Percentiles rank a stretch among this genome's conserved stretches.
Evolutionary conservation across 2,113 vertebrate species (phyloP).

Genomic region (Actinemys pallida): DNA sequence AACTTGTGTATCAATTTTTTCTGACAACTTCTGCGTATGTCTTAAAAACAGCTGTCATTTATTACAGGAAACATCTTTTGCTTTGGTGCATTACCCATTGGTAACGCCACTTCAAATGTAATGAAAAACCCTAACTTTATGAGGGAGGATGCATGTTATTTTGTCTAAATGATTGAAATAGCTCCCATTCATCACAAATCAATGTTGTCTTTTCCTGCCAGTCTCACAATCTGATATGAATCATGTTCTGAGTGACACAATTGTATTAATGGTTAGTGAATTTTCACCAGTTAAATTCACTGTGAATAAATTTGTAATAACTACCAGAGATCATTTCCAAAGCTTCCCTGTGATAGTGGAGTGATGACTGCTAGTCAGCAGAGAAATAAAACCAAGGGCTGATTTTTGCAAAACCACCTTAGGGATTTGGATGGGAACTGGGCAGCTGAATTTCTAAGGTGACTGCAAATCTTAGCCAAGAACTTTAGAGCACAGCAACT

Average conservation of each 20-base stretch:
- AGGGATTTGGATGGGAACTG: not conserved
- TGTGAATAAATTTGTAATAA: not conserved
- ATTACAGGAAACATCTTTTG: rapidly evolving
- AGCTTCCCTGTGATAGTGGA: not conserved
- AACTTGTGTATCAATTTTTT: not conserved
- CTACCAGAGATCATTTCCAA: not conserved
- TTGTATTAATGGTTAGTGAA: slow-evolving; percentile 12
- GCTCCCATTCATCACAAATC: not conserved
- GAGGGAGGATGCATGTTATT: not conserved
- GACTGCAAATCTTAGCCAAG: not conserved
- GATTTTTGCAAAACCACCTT: not conserved
- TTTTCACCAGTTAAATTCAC: not conserved
- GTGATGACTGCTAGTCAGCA: not conserved
- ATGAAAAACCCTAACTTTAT: not conserved
- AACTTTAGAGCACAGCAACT: not conserved
- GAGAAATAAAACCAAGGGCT: not conserved
- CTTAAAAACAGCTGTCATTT: not conserved
- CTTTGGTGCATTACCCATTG: not conserved
- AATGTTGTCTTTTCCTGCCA: not conserved
- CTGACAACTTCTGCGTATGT: not conserved
- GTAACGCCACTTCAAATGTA: not conserved
- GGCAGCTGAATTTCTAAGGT: not conserved
- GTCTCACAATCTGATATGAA: not conserved
- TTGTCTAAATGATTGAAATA: not conserved
- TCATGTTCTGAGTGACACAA: not conserved